Percentiles rank a stretch among this genome's conserved stretches.
These are phyloP conservation scores for Uria lomvia DNA, from an alignment of 2,113 vertebrate genomes.

Conservation along the genomic window DNA sequence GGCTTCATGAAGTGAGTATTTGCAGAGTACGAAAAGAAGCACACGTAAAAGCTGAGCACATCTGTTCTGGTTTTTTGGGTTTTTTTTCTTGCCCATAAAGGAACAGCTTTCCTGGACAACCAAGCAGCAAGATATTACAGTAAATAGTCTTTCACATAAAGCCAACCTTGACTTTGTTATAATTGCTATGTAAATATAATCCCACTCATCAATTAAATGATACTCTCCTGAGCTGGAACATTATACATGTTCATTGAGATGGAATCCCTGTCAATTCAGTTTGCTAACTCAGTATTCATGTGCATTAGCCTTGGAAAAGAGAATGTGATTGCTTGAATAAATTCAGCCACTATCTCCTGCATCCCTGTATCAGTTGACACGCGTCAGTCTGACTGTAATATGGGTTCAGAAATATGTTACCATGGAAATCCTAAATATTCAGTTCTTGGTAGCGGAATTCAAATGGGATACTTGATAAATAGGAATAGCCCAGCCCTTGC, in stretches of 20 bases:
- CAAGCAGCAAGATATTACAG: neutral
- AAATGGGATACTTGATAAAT: neutral
- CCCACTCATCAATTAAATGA: conserved; percentile 42
- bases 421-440: conserved; percentile 51
- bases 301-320: conserved; percentile 35
- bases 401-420: neutral
- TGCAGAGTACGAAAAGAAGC: neutral
- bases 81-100: neutral
- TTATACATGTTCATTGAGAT: conserved; percentile 38
- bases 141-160: neutral
- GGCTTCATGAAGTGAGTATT: neutral
- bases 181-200: conserved; percentile 58
- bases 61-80: neutral
- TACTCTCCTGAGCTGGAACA: neutral
- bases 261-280: conserved; percentile 28
- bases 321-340: conserved; percentile 64
- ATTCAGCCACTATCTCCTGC: conserved; percentile 35
- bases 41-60: neutral
- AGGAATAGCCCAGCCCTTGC: neutral
- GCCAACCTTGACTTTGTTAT: conserved; percentile 15
- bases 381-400: neutral
- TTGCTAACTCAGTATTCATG: neutral
- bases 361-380: conserved; percentile 21
- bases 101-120: neutral
- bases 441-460: neutral